A percentile compares a stretch with the other conserved stretches of the same genome.
Conservation (phyloP, 2,888 invertebrate genomes). For the Drosophila heteroneura region DNA sequence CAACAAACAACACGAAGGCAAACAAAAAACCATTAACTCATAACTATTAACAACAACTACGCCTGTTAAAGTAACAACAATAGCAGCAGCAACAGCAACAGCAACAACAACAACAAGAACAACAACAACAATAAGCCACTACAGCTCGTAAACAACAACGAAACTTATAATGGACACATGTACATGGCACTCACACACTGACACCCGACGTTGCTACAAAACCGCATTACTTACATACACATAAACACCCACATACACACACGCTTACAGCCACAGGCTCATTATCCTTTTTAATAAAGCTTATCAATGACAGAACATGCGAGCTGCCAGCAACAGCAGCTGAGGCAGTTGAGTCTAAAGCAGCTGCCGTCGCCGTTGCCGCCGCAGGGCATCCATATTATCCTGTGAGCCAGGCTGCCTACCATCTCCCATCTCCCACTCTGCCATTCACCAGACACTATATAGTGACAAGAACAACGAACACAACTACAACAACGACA, state of each 20-base stretch:
- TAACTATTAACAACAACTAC: slow-evolving; percentile 77
- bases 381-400: slow-evolving; percentile 54
- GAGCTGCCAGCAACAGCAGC: slow-evolving; percentile 75
- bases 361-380: slow-evolving; percentile 33
- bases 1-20: slow-evolving; percentile 51
- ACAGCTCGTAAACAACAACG: slow-evolving; percentile 77
- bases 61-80: slow-evolving; percentile 2
- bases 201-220: not conserved
- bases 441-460: slow-evolving; percentile 30
- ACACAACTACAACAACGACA: slow-evolving; percentile 26
- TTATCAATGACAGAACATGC: slow-evolving; percentile 80
- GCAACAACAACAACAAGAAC: slow-evolving; percentile 14
- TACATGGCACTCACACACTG: slow-evolving; percentile 33
- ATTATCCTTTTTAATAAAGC: slow-evolving; percentile 82
- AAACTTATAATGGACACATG: slow-evolving; percentile 82
- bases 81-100: not conserved
- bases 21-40: slow-evolving; percentile 81
- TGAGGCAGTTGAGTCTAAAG: slow-evolving; percentile 28
- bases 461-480: slow-evolving; percentile 56
- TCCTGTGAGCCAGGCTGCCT: slow-evolving; percentile 37
- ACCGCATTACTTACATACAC: slow-evolving; percentile 42
- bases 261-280: slow-evolving; percentile 65
- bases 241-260: slow-evolving; percentile 9
- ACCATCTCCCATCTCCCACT: not conserved
- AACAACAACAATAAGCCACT: slow-evolving; percentile 31